Evolutionary conservation across 1,140 invertebrate species (phyloP).

Genomic region (Phymastichus coffea): DNA sequence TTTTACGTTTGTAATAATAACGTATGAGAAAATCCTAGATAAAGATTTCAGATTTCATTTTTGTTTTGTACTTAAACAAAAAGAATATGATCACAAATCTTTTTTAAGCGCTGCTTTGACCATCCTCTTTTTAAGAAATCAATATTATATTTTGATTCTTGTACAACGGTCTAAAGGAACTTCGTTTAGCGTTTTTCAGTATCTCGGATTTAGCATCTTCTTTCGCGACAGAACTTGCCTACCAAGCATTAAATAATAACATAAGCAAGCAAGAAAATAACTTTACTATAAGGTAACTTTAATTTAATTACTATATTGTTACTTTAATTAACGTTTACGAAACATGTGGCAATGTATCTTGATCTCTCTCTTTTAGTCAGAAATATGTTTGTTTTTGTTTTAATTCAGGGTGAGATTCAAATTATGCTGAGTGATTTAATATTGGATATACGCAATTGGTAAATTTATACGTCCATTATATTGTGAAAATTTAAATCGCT

Average conservation of each 20-base stretch:
- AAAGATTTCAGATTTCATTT: constrained; percentile 22
- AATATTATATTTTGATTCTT: constrained; percentile 26
- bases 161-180: not conserved
- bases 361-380: constrained; percentile 71
- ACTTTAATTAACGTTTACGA: constrained; percentile 57
- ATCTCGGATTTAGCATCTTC: no score
- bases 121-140: constrained; percentile 11
- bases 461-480: constrained; percentile 33
- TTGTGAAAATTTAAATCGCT: constrained; percentile 34
- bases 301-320: constrained; percentile 56
- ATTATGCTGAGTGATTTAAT: constrained; percentile 42
- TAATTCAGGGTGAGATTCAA: constrained; percentile 47
- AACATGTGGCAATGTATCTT: constrained; percentile 75
- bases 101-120: constrained; percentile 21
- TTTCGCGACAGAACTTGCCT: constrained; percentile 47
- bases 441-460: constrained; percentile 39
- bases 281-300: constrained; percentile 45
- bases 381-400: constrained; percentile 53
- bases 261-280: constrained; percentile 42
- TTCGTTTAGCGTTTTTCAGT: constrained; percentile 34
- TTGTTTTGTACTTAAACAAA: constrained; percentile 29
- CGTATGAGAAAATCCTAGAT: constrained; percentile 26
- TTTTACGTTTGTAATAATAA: constrained; percentile 22
- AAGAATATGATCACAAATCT: constrained; percentile 26
- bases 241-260: constrained; percentile 39